Base-by-base conservation (phyloP, 2,888 invertebrate species). In the Mythimna ferrago region DNA sequence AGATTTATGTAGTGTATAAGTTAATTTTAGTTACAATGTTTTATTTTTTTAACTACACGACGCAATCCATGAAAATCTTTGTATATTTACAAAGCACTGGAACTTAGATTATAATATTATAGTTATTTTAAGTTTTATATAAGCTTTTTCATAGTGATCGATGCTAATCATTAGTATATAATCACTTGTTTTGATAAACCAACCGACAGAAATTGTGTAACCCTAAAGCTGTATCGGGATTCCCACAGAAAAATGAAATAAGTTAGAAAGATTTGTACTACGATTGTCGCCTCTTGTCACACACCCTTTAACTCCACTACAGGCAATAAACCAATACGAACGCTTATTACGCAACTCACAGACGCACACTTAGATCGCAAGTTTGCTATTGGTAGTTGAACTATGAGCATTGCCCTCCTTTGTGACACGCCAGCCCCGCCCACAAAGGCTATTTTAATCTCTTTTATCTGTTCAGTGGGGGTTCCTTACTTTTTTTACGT, bases 161-260 rank as follows among this genome's bases (percentile, higher is more conserved):
- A 82, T 78, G 79, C 79, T 82, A 79, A 79, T 82, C 72, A 82
- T 82, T 82, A 82, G 56, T 78, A 53, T 64, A 64, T 44, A 48
- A 57, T 53, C 58, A 44, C 16, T 64, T 44, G 35, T 26, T 2
- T 32, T 66, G 10, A 38, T 56, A 66, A 82, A 62, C 35, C 77
- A 62, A 71, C 71, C 51, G 62, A 81, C 54, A 78, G 64, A 54
- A 26, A 51, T 54, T 62, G 1, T 38, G 26, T 48, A 41, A 44
- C 6, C 6, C 10, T 10, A 32, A 11, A 38, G 2, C 16, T 11
- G 11, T 60, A 57, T 32, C 38, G 19, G n/a, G 26, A 26, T 26
- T 26, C 26, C 26, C 26, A 26, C 26, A 26, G 26, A 26, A 26
- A 32, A 32, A 3, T 32, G 32, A 32, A 32, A 32, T 3, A 32